These are phyloP conservation scores for Melinaea menophilus DNA, from an alignment of 2,888 invertebrate species.

Conservation along the genomic window DNA sequence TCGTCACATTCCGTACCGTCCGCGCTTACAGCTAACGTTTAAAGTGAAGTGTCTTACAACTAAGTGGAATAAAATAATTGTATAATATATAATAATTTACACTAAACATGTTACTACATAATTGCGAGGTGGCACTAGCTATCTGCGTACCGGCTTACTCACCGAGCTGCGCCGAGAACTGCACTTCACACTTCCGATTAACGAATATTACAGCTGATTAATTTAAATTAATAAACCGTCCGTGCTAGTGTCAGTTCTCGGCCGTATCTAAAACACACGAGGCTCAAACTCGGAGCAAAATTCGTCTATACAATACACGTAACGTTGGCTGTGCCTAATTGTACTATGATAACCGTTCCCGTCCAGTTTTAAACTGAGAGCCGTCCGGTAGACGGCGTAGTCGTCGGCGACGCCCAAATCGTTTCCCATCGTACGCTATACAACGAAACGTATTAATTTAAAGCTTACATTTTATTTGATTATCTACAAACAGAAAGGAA, in stretches of 20 bases:
- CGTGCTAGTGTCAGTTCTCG: not conserved
- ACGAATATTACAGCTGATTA: not conserved
- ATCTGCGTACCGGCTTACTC: conserved; percentile 54
- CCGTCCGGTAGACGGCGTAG: conserved; percentile 5
- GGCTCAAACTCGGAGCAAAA: conserved; percentile 35
- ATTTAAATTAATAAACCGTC: not conserved
- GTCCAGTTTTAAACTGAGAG: conserved; percentile 30
- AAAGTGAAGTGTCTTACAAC: conserved; percentile 64
- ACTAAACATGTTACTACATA: conserved; percentile 58
- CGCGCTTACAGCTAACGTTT: conserved; percentile 54
- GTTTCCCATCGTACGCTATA: conserved; percentile 3
- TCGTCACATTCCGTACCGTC: conserved; percentile 55
- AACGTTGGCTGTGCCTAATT: conserved; percentile 56
- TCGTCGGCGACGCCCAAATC: conserved; percentile 29
- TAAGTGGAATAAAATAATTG: conserved; percentile 65
- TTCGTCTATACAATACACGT: conserved; percentile 35
- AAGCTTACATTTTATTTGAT: conserved; percentile 39
- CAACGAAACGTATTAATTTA: conserved; percentile 32
- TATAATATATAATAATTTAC: conserved; percentile 44
- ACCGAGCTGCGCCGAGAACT: conserved; percentile 28
- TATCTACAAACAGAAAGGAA: conserved; percentile 24
- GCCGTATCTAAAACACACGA: conserved; percentile 28
- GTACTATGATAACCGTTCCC: conserved; percentile 46
- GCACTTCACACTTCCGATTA: conserved; percentile 15
- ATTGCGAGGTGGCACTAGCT: conserved; percentile 71